These are phyloP conservation scores for Oenanthe melanoleuca DNA, from an alignment of 2,113 vertebrate genomes.

Conservation along the genomic window DNA sequence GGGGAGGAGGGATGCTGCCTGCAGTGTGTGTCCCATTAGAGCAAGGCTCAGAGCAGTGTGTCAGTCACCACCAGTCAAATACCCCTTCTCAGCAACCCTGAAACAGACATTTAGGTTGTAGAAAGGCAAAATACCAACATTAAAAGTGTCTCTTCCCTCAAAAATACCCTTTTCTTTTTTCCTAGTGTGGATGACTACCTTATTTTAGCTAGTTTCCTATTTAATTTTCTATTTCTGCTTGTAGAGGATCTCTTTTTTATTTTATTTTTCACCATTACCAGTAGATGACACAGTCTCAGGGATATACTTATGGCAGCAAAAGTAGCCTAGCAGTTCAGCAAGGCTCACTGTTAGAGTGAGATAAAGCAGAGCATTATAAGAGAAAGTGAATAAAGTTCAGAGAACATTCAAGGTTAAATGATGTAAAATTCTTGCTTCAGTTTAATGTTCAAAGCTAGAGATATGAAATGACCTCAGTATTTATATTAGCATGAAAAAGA, in stretches of 20 bases:
- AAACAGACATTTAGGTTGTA: not conserved
- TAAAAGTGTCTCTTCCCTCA: not conserved
- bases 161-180: not conserved
- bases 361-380: not conserved
- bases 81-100: not conserved
- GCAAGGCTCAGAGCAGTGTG: not conserved
- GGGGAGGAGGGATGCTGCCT: not conserved
- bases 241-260: not conserved
- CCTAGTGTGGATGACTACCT: not conserved
- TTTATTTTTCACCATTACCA: not conserved
- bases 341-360: not conserved
- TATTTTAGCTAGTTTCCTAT: not conserved
- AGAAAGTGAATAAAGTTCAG: not conserved
- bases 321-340: not conserved
- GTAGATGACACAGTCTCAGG: not conserved
- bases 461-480: fast-evolving
- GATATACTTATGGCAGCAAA: not conserved
- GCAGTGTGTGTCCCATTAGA: not conserved
- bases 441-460: not conserved
- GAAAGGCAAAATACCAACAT: not conserved
- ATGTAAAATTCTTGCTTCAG: not conserved
- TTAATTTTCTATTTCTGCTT: not conserved
- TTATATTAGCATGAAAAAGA: not conserved
- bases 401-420: not conserved
- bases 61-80: not conserved